phyloP scores from a whole-genome alignment of 1,140 invertebrate species.

The Ylistrum balloti region DNA sequence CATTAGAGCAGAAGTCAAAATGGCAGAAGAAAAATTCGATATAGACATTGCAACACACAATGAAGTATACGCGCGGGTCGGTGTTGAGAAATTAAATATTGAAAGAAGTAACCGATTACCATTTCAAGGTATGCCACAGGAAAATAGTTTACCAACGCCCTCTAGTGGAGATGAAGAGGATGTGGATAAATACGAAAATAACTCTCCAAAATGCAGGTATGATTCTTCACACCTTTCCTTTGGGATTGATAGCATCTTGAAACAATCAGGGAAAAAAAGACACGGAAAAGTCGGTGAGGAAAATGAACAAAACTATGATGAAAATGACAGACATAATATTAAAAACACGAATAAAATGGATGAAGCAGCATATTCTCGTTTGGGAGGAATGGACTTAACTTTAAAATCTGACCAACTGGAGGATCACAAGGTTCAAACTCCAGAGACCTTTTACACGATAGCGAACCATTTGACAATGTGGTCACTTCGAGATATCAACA shows the following conservation, averaged over 20 bases:
- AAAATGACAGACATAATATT: constrained; percentile 20
- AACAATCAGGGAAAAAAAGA: background rate
- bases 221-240: constrained; percentile 32
- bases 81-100: constrained; percentile 40
- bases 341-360: background rate
- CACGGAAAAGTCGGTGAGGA: background rate
- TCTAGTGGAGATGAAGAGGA: constrained; percentile 33
- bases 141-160: constrained; percentile 33
- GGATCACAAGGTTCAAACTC: background rate
- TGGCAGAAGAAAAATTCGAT: constrained; percentile 21
- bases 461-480: constrained; percentile 14
- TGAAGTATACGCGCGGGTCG: background rate
- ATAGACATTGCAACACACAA: background rate
- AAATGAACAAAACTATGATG: constrained; percentile 3
- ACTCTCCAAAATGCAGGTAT: constrained; percentile 33
- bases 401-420: background rate
- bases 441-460: background rate
- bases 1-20: constrained; percentile 34
- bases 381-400: constrained; percentile 25
- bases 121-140: constrained; percentile 31
- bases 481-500: constrained; percentile 21
- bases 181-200: constrained; percentile 20
- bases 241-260: constrained; percentile 30
- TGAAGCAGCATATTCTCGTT: background rate
- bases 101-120: constrained; percentile 33